Base-by-base conservation (phyloP, 2,113 vertebrate species). In the Hipposideros armiger region DNA sequence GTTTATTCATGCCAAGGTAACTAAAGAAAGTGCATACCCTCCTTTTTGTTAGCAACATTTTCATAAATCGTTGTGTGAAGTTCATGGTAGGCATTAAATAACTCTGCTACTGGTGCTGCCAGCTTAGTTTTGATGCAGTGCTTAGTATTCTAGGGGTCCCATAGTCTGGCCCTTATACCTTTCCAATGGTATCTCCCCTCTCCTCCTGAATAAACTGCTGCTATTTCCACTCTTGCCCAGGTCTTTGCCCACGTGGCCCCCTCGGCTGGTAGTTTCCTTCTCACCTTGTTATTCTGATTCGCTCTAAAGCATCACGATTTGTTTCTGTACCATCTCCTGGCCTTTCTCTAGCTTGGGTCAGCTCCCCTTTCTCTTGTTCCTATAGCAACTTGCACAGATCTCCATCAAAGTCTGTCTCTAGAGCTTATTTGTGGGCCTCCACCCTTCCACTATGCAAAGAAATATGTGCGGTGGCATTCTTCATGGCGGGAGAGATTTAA, bases 1-100 rank as follows among this genome's bases (percentile, higher is more conserved):
- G 45, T 7, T 93, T 97, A 94, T 45, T 90, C 91, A 96, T 83
- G 81, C 91, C 47, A 94, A 91, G 50, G 7, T 62, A 87, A 30
- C 76, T 28, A 86, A 86, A 94, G 67, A 95, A 2, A 80, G 20
- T 72, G 13, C 40, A 96, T 90, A 84, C 72, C 94, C 90, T 96
- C 72, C 42, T 47, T 76, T 7, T 47, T 52, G 76, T 96, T 92
- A 90, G 20, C 9, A 74, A 89, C 32, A 90, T 11, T 58, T 86
- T 56, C 0, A 4, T 32, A 95, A 52, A n/a, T 94, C 32, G 83
- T 82, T 15, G 7, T 7, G 4, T n/a, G 26, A 80, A 69, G 73
- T 19, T 24, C 47, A 4, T 19, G 20, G 72, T 32, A 52, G 10
- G 4, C 20, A 42, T 62, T 42, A 70, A 76, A 62, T 50, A 32